Evolutionary conservation across 2,888 invertebrate species (phyloP).

Genomic region (Eristalis pertinax): DNA sequence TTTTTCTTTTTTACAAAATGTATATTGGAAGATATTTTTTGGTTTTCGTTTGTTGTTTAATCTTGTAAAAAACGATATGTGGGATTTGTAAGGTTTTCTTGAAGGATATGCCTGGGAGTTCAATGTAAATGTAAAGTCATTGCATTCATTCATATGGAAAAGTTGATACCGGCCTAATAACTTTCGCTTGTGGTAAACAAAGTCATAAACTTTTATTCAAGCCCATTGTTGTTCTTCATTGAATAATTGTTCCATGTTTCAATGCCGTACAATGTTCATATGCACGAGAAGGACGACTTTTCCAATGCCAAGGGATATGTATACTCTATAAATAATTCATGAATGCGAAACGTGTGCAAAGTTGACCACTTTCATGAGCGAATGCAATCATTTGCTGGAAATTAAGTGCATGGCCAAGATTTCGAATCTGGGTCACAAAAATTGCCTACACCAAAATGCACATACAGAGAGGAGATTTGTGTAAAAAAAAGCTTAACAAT

Average conservation of each 20-base stretch:
- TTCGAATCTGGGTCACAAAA: not conserved
- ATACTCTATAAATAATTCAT: constrained; percentile 34
- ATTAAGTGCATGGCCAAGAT: not conserved
- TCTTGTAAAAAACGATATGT: constrained; percentile 49
- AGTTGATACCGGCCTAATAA: not conserved
- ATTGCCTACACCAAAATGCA: no score
- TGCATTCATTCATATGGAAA: constrained; percentile 1
- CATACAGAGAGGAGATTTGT: no score
- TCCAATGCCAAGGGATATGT: not conserved
- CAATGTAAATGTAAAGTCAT: not conserved
- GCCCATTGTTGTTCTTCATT: not conserved
- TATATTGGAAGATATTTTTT: constrained; percentile 53
- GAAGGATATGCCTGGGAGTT: constrained; percentile 46
- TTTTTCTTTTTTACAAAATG: constrained; percentile 53
- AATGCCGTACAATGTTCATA: not conserved
- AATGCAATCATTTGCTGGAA: not conserved
- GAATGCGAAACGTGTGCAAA: constrained; percentile 6
- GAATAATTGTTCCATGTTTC: no score
- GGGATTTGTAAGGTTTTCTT: constrained; percentile 1
- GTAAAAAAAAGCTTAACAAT: no score
- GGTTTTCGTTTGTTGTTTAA: constrained; percentile 14
- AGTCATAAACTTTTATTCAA: not conserved
- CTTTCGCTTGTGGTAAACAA: not conserved
- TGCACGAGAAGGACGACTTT: constrained; percentile 28
- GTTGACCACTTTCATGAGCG: not conserved